These are phyloP conservation scores for Schizotus pectinicornis DNA, from an alignment of 2,888 invertebrate genomes.

Conservation along the genomic window DNA sequence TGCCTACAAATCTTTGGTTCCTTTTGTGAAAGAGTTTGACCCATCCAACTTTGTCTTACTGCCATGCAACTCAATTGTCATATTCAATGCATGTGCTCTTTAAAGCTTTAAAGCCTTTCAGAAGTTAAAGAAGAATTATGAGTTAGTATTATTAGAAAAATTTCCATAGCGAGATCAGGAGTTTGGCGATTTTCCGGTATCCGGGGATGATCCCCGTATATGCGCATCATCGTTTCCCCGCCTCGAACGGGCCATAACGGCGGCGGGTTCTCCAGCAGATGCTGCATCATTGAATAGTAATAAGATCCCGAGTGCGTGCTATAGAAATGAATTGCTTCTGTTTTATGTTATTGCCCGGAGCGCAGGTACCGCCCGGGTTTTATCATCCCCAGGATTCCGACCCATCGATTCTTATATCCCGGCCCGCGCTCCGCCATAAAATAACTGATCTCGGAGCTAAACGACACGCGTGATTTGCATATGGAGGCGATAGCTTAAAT, in stretches of 20 bases:
- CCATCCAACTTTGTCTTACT: too few relatives aligned
- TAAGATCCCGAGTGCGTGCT: slow-evolving; percentile 57
- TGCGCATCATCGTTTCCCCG: slow-evolving; percentile 29
- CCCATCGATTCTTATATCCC: slow-evolving; percentile 45
- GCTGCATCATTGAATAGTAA: slow-evolving; percentile 61
- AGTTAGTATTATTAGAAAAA: too few relatives aligned
- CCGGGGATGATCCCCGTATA: slow-evolving; percentile 18
- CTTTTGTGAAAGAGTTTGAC: too few relatives aligned
- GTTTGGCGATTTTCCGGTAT: too few relatives aligned
- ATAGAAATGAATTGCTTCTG: slow-evolving; percentile 55
- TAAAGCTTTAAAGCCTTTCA: too few relatives aligned
- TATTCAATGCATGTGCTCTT: too few relatives aligned
- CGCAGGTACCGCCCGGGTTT: slow-evolving; percentile 46
- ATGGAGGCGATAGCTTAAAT: slow-evolving; percentile 56
- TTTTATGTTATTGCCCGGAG: slow-evolving; percentile 52
- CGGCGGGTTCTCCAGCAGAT: slow-evolving; percentile 41
- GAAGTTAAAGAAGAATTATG: too few relatives aligned
- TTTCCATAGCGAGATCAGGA: too few relatives aligned
- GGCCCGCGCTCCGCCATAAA: slow-evolving; percentile 51
- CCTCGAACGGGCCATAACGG: slow-evolving; percentile 51
- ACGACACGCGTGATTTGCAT: slow-evolving; percentile 59
- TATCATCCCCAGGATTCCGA: slow-evolving; percentile 34
- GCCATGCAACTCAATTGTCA: too few relatives aligned
- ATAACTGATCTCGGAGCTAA: slow-evolving; percentile 55
- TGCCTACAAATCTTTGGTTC: too few relatives aligned